These are phyloP conservation scores for Leptothorax acervorum DNA, from an alignment of 2,888 invertebrate genomes.

Conservation along the genomic window DNA sequence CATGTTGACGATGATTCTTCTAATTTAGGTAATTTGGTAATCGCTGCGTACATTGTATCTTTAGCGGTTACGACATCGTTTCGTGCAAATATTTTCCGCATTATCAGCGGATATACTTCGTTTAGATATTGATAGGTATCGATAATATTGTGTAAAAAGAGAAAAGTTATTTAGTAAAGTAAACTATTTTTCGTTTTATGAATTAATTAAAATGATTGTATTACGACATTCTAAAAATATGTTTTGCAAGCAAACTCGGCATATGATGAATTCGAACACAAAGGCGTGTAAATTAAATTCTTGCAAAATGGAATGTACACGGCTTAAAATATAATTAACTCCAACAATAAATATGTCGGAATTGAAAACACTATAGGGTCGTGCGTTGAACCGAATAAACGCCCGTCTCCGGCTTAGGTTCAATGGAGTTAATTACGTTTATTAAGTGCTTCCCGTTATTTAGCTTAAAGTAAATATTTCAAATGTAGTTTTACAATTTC, in stretches of 20 bases:
- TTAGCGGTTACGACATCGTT: slow-evolving; percentile 35
- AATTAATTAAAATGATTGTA: not conserved
- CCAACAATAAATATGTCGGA: slow-evolving; percentile 5
- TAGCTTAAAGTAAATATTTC: slow-evolving; percentile 30
- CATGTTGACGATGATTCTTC: slow-evolving; percentile 22
- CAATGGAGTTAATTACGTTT: slow-evolving; percentile 37
- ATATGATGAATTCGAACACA: not conserved
- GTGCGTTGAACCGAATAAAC: slow-evolving; percentile 26
- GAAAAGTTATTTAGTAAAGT: not conserved
- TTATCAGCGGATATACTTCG: not conserved
- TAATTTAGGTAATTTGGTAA: slow-evolving; percentile 36
- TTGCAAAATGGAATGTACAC: not conserved
- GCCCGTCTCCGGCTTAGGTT: slow-evolving; percentile 37
- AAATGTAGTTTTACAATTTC: not conserved
- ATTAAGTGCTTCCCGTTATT: slow-evolving; percentile 50
- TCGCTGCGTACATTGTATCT: slow-evolving; percentile 10
- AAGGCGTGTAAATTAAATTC: not conserved
- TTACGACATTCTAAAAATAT: not conserved
- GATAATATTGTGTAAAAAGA: not conserved
- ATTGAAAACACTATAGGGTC: slow-evolving; percentile 32
- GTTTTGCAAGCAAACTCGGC: not conserved
- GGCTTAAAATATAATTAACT: not conserved
- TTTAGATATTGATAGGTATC: not conserved
- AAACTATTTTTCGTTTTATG: not conserved
- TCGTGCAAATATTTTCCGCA: slow-evolving; percentile 12